Percentiles rank a stretch among this genome's conserved stretches.
phyloP scores from a whole-genome alignment of 2,797 vertebrate species.

The Antennarius maculatus region DNA sequence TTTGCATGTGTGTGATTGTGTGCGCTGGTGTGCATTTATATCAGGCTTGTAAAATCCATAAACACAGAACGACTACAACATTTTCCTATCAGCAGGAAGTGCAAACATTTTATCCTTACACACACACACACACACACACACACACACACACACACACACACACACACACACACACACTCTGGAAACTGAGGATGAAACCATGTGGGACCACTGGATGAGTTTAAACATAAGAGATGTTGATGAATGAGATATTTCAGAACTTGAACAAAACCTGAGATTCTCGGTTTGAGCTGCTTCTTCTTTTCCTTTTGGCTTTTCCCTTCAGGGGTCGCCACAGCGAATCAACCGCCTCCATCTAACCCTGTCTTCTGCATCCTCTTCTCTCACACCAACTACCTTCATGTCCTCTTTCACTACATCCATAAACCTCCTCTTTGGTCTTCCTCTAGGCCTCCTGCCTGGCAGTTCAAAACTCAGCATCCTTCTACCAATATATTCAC shows the following conservation, averaged over 20 bases:
- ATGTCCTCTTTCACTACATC: too few relatives aligned
- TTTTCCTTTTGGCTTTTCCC: too few relatives aligned
- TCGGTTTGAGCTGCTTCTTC: neutral
- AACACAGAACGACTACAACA: slow-evolving; percentile 71
- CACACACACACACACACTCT: slow-evolving; percentile 6
- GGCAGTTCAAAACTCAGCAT: too few relatives aligned
- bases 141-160: neutral
- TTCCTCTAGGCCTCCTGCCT: too few relatives aligned
- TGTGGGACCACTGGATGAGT: slow-evolving; percentile 11
- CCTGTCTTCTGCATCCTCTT: too few relatives aligned
- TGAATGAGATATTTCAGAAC: slow-evolving; percentile 32
- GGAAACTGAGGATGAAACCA: slow-evolving; percentile 29
- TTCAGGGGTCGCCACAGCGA: too few relatives aligned
- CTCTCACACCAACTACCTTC: too few relatives aligned
- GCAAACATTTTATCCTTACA: neutral
- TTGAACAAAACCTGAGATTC: slow-evolving; percentile 13
- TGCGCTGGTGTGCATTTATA: slow-evolving; percentile 28
- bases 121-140: slow-evolving; percentile 7
- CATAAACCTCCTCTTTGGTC: too few relatives aligned
- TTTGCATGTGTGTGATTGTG: slow-evolving; percentile 24
- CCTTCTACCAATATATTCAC: too few relatives aligned
- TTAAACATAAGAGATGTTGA: slow-evolving; percentile 29
- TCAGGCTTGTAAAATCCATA: slow-evolving; percentile 82
- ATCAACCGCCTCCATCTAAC: too few relatives aligned
- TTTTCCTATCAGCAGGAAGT: slow-evolving; percentile 48